phyloP scores from a whole-genome alignment of 2,888 invertebrate species.

The Catonia carolina region DNA sequence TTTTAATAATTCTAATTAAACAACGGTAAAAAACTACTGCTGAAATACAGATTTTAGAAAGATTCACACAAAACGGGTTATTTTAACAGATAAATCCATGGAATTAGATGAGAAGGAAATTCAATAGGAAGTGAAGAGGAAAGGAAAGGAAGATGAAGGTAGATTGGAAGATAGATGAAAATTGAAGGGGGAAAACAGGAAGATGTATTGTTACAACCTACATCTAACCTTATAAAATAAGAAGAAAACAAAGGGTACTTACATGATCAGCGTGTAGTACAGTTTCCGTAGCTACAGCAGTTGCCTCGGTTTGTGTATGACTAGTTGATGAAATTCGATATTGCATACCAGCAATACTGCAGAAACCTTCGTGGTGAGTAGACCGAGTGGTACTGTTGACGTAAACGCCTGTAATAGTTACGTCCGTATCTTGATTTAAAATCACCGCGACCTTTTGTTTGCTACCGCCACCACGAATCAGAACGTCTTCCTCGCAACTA shows the following conservation, averaged over 20 bases:
- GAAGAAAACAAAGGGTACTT: constrained; percentile 25
- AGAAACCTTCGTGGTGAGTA: constrained; percentile 74
- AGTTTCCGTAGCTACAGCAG: constrained; percentile 52
- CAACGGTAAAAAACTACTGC: no score
- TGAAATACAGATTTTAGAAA: no score
- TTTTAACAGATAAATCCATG: no score
- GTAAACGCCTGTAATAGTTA: constrained; percentile 81
- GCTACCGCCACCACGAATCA: constrained; percentile 38
- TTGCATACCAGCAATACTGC: constrained; percentile 78
- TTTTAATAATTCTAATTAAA: no score
- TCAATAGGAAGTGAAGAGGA: no score
- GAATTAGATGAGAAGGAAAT: no score
- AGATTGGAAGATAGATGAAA: no score
- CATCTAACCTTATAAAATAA: no score
- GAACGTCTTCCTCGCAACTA: constrained; percentile 30
- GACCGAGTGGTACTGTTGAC: constrained; percentile 65
- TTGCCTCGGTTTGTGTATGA: constrained; percentile 77
- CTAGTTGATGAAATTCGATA: constrained; percentile 83
- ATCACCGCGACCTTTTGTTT: constrained; percentile 68
- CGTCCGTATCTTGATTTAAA: constrained; percentile 78
- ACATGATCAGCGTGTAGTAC: constrained; percentile 37
- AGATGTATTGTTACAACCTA: no score
- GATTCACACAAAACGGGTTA: no score
- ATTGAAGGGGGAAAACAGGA: no score
- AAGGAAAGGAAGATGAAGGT: no score